Conservation (phyloP, 2,888 invertebrate species). For the Patella ulyssiponensis region DNA sequence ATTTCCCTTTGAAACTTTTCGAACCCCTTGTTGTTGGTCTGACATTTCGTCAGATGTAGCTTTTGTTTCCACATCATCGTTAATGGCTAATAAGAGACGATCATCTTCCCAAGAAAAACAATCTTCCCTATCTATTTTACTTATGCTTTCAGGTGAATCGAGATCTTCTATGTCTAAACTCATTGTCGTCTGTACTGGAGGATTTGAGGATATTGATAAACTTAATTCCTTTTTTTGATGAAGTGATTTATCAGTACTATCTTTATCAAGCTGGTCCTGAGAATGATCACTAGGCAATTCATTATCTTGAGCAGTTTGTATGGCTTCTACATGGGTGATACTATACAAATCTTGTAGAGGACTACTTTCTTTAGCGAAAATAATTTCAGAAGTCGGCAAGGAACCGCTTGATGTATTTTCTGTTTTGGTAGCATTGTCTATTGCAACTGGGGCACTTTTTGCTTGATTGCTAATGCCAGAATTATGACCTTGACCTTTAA, state of each 20-base stretch:
- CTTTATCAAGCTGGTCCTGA: not conserved
- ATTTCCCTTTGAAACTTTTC: slow-evolving; percentile 17
- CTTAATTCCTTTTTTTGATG: not conserved
- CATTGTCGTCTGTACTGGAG: not conserved
- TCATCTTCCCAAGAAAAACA: slow-evolving; percentile 69
- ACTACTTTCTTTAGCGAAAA: slow-evolving; percentile 22
- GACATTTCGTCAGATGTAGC: slow-evolving; percentile 31
- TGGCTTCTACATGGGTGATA: slow-evolving; percentile 52
- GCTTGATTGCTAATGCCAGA: not conserved
- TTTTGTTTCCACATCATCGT: slow-evolving; percentile 25
- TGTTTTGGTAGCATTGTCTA: not conserved
- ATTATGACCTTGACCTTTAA: not conserved
- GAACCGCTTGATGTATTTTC: not conserved
- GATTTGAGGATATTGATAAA: not conserved
- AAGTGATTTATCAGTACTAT: not conserved
- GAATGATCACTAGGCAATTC: not conserved
- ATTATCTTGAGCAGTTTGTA: slow-evolving; percentile 39
- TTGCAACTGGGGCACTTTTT: not conserved
- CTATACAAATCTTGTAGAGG: slow-evolving; percentile 37
- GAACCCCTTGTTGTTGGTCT: slow-evolving; percentile 11
- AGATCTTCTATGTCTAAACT: slow-evolving; percentile 52
- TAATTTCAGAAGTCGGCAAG: slow-evolving; percentile 8
- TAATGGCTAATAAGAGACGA: slow-evolving; percentile 50
- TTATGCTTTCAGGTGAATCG: slow-evolving; percentile 65
- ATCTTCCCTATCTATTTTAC: slow-evolving; percentile 63